Evolutionary conservation across 2,797 vertebrate genomes (phyloP), one percentile per base, ranked within the genome.

Genomic region (Ptychadena robeensis): DNA sequence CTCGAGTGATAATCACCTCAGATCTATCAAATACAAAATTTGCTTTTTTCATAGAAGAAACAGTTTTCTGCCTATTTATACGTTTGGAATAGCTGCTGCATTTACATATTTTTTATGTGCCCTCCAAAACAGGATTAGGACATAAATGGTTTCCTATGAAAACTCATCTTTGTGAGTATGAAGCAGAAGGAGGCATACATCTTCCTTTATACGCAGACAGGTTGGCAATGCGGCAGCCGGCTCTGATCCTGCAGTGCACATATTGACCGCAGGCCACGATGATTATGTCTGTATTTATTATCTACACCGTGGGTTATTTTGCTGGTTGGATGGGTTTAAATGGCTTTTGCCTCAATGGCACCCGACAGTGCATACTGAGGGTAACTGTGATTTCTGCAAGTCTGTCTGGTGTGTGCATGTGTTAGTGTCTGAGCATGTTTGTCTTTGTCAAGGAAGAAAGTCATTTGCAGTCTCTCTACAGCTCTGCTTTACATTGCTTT

Each of bases 241-340:
- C 70, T 44, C 63, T 37, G 44, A 79, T 68, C 77, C 82, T 79
- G 82, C 78, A 80, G 78, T 68, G 77, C 77, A 61, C 65, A 53
- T 73, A 74, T 76, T 85, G 82, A 85, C 82, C 78, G 78, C 77
- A 80, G 78, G 82, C 82, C 82, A 80, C 78, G 70, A 70, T 68
- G 71, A 85, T 85, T 85, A 85, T 85, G 82, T 85, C 82, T 85
- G 77, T 85, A 85, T 85, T 85, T 85, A 85, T 85, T 85, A 85
- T 69, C 71, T 70, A 75, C 82, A 75, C 82, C 80, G 78, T 80
- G 65, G 77, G 77, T 85, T 84, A 69, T 80, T 85, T 75, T 85
- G 35, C 65, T 75, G 82, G 70, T 80, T 85, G 82, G 71, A 80
- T 85, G 57, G 35, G 32, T 85, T 85, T 80, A 69, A 79, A 85